Percentiles rank a stretch among this genome's conserved stretches.
These are phyloP conservation scores for Drosophila bocqueti DNA, from an alignment of 1,140 invertebrate genomes.

Conservation along the genomic window DNA sequence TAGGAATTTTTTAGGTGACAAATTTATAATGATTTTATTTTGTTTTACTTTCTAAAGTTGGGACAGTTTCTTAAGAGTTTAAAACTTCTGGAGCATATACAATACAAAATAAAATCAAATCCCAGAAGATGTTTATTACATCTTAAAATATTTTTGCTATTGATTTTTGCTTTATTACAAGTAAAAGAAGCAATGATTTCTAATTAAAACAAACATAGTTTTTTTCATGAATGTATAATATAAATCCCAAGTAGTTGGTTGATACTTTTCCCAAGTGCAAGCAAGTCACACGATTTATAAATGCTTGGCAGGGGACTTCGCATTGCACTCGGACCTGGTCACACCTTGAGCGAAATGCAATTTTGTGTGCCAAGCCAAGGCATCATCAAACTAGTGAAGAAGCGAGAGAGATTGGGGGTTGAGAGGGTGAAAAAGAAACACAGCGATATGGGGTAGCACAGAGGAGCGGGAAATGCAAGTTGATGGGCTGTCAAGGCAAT, in stretches of 20 bases:
- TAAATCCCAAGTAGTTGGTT: too few species aligned
- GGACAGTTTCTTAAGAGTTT: too few species aligned
- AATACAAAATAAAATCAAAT: not conserved
- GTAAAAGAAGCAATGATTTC: not conserved
- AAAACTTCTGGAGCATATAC: too few species aligned
- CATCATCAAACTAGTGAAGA: constrained; percentile 19
- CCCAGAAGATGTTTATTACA: not conserved
- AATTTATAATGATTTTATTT: too few species aligned
- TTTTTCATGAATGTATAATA: too few species aligned
- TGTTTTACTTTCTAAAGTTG: too few species aligned
- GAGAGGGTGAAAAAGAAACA: not conserved
- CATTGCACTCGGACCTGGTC: constrained; percentile 56
- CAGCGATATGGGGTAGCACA: not conserved
- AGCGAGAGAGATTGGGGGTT: not conserved
- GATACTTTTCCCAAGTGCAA: constrained; percentile 3
- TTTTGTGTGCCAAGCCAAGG: constrained; percentile 59
- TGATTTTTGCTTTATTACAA: not conserved
- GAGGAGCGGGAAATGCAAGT: constrained; percentile 38
- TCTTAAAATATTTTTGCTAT: not conserved
- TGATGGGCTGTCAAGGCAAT: constrained; percentile 69
- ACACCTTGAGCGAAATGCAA: constrained; percentile 78
- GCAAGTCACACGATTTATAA: constrained; percentile 73
- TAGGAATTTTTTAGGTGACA: too few species aligned
- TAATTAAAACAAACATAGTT: not conserved
- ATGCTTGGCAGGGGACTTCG: constrained; percentile 40